Evolutionary conservation across 2,888 invertebrate genomes (phyloP).

Genomic region (Cephus pulcher): DNA sequence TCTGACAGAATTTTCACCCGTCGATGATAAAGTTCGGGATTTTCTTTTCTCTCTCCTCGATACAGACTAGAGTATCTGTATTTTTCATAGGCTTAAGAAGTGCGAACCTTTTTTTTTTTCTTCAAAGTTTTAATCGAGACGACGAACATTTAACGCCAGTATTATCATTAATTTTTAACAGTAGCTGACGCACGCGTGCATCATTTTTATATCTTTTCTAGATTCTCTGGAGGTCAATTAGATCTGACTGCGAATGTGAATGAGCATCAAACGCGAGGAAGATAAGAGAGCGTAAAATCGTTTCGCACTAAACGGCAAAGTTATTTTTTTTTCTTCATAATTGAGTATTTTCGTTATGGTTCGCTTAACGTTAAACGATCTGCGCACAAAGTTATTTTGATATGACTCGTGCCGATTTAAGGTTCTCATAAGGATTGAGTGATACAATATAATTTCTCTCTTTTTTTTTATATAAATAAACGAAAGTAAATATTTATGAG

Average conservation of each 20-base stretch:
- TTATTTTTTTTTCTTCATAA: not conserved
- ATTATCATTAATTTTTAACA: not conserved
- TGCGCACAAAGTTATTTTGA: not conserved
- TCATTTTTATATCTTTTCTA: not conserved
- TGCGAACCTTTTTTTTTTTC: not conserved
- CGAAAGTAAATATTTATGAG: not conserved
- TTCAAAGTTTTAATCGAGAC: not conserved
- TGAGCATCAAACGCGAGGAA: not conserved
- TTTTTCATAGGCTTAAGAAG: not conserved
- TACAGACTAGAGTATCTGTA: not conserved
- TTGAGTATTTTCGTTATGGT: not conserved
- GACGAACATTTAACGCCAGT: not conserved
- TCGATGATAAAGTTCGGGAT: not conserved
- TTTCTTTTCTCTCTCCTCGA: not conserved
- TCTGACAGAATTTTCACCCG: not conserved
- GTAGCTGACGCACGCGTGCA: not conserved
- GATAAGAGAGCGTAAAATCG: not conserved
- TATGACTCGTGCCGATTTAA: not conserved
- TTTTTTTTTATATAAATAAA: conserved; percentile 1
- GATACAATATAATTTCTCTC: not conserved
- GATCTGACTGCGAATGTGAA: not conserved
- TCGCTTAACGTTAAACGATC: not conserved
- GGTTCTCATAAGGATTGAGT: conserved; percentile 1
- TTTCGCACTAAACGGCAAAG: not conserved
- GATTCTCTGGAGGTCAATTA: not conserved